phyloP scores from a whole-genome alignment of 1,140 invertebrate genomes.

The Anastrepha obliqua region DNA sequence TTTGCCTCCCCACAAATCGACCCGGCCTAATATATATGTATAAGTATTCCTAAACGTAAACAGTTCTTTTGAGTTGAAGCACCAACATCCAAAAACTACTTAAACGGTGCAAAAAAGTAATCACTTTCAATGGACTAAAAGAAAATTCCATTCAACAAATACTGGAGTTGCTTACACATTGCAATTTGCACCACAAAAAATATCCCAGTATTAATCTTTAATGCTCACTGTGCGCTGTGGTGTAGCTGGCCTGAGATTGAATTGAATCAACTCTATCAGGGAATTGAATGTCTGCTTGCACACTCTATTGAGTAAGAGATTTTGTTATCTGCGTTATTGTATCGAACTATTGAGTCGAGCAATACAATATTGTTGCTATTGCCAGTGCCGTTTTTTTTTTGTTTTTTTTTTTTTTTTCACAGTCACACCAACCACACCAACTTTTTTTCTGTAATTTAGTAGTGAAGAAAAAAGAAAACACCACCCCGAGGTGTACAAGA shows the following conservation, averaged over 20 bases:
- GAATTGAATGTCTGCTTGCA: slow-evolving; percentile 57
- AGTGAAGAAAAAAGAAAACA: background rate
- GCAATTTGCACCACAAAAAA: background rate
- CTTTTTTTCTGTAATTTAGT: background rate
- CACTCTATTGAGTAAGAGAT: slow-evolving; percentile 21
- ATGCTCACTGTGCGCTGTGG: slow-evolving; percentile 57
- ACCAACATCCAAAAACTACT: too few relatives aligned
- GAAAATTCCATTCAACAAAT: too few relatives aligned
- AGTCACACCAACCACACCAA: slow-evolving; percentile 9
- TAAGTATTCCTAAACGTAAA: too few relatives aligned
- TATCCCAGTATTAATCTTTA: too few relatives aligned
- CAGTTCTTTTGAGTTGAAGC: too few relatives aligned
- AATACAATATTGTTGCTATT: slow-evolving; percentile 52
- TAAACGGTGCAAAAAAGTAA: too few relatives aligned
- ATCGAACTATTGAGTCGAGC: slow-evolving; percentile 1
- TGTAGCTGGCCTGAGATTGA: slow-evolving; percentile 14
- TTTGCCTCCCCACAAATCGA: too few relatives aligned
- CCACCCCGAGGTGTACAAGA: background rate
- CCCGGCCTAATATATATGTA: too few relatives aligned
- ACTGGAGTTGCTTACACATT: too few relatives aligned
- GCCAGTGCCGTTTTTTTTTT: background rate
- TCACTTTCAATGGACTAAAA: too few relatives aligned
- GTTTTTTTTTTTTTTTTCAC: background rate
- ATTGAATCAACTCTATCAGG: slow-evolving; percentile 54
- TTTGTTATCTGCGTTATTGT: slow-evolving; percentile 35